Conservation (phyloP, 2,888 invertebrate species). For the Ellobium chinense region DNA sequence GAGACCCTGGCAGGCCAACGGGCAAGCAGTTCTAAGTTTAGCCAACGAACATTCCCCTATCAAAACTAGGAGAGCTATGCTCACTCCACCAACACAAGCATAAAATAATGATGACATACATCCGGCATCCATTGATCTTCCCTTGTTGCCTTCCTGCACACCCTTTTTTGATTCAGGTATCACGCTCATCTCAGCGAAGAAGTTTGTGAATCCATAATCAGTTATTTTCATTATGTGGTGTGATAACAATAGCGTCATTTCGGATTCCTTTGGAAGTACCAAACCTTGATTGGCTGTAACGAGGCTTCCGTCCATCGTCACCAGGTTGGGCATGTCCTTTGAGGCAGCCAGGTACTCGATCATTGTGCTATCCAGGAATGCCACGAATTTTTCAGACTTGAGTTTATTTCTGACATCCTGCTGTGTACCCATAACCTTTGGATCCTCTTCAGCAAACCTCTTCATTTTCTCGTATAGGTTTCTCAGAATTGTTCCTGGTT, state of each 20-base stretch:
- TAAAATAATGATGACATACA: no score
- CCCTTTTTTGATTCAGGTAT: no score
- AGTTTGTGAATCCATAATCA: background rate
- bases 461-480: background rate
- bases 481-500: background rate
- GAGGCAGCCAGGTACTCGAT: background rate
- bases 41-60: no score
- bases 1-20: no score
- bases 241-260: background rate
- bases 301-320: background rate
- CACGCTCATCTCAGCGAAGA: no score
- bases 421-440: background rate
- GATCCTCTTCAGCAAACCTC: background rate
- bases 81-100: no score
- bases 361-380: background rate
- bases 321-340: background rate
- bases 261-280: background rate
- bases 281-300: background rate
- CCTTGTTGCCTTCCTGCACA: no score
- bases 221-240: background rate
- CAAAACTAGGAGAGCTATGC: no score
- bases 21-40: no score
- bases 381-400: background rate
- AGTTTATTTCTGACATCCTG: background rate
- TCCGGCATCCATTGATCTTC: no score